A percentile compares a stretch with the other conserved stretches of the same genome.
Evolutionary conservation across 2,888 invertebrate species (phyloP).

Genomic region (Limnephilus rhombicus): DNA sequence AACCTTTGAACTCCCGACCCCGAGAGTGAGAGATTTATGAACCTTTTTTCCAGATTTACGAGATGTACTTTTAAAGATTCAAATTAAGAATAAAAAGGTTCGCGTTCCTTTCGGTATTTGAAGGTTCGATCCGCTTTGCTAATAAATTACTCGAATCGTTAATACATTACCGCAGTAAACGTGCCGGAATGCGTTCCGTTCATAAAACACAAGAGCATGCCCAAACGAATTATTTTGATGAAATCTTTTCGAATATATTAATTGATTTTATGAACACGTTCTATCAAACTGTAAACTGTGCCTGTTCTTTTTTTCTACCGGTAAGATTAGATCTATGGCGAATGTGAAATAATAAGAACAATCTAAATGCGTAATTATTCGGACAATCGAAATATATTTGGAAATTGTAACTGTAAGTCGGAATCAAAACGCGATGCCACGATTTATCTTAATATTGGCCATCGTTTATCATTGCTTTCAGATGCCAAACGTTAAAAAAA

Average conservation of each 20-base stretch:
- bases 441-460: background rate
- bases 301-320: background rate
- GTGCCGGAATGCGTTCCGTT: background rate
- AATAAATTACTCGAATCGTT: background rate
- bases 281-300: background rate
- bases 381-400: background rate
- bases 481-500: background rate
- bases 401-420: background rate
- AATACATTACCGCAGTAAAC: background rate
- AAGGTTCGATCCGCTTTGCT: background rate
- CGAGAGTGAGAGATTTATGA: background rate
- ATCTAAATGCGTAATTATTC: background rate
- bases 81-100: background rate
- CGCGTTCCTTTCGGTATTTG: background rate
- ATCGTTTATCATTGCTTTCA: background rate
- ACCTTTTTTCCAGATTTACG: background rate
- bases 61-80: background rate
- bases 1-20: background rate
- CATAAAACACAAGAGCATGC: slow-evolving; percentile 1
- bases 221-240: background rate
- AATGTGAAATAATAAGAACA: background rate
- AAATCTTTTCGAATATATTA: background rate
- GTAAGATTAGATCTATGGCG: background rate
- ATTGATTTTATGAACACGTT: slow-evolving; percentile 6
- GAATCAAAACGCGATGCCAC: background rate